Percentiles rank a stretch among this genome's conserved stretches.
Conservation (phyloP, 2,113 vertebrate genomes). For the Scytalopus superciliaris region DNA sequence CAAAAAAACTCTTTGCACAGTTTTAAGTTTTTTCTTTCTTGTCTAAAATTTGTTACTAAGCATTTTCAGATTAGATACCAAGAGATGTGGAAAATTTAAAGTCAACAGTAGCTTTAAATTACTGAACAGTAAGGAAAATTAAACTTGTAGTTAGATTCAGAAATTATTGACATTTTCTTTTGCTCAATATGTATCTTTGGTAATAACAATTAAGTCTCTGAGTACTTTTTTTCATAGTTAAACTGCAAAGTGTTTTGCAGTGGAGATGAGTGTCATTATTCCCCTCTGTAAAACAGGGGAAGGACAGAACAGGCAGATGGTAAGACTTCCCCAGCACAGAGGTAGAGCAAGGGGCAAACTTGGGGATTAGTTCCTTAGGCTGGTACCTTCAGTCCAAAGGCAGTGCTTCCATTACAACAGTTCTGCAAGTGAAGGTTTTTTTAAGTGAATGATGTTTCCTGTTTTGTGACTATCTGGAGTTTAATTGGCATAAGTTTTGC, state of each 20-base stretch:
- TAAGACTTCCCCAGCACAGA: not conserved
- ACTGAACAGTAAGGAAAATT: not conserved
- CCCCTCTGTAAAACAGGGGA: not conserved
- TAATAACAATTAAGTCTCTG: not conserved
- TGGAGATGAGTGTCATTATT: not conserved
- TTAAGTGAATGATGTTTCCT: not conserved
- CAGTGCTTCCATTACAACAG: not conserved
- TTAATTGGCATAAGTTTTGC: not conserved
- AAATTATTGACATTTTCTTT: not conserved
- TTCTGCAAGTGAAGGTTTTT: not conserved
- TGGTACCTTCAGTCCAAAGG: not conserved
- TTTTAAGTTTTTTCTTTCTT: not conserved
- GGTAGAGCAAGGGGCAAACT: not conserved
- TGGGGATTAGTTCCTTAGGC: not conserved
- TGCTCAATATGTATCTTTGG: not conserved
- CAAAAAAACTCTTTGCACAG: fast-evolving
- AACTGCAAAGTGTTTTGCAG: not conserved
- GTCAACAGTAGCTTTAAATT: not conserved
- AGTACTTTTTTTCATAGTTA: not conserved
- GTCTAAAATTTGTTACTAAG: not conserved
- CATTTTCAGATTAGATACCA: not conserved
- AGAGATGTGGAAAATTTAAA: not conserved
- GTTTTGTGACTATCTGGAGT: not conserved
- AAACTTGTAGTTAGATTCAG: not conserved
- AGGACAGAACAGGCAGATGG: not conserved